Base-by-base conservation (phyloP, 1,140 invertebrate species). In the Meloidogyne hapla region DNA sequence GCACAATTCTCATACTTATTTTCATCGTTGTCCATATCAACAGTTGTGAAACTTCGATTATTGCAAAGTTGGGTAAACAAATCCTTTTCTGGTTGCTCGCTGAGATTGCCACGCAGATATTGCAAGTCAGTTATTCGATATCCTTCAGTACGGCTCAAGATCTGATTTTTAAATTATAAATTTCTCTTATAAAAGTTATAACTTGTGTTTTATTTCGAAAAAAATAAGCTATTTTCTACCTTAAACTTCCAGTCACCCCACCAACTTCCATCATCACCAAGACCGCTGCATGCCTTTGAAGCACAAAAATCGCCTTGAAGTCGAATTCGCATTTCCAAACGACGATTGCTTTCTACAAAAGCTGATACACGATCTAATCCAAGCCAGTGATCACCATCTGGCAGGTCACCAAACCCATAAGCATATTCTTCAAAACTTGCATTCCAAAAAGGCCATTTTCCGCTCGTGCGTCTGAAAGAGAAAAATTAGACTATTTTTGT, bases 191-290 rank as follows among this genome's bases (percentile, higher is more conserved):
- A 9, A 9, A 38, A 38, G 9, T 38, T 4, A 38, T 4, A 38
- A 9, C 33, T 42, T 9, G 13, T 42, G 2, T 13, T 12, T 13
- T 42, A 42, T 42, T 42, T 13, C 9, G 12, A 42, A 13, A 42
- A 12, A 40, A 71, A 71, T 15, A 4, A 28, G 10, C 2, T 21
- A 15, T 18, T 25, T 33, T n/a, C 0, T 33, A 72, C 69, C n/a
- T 48, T 62, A 56, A 72, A 72, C 28, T 72, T 15, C 69, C 69
- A 72, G 21, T 72, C 69, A 62, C 69, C 69, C 69, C 38, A 56
- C 69, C 69, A 72, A 56, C n/a, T 42, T 2, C 69, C 69, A n/a
- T 2, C 28, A 33, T 72, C 69, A 23, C 69, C 69, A 45, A 72
- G 45, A 0, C 69, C 69, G 0, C 69, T 72, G 33, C 69, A 72